Percentiles rank a stretch among this genome's conserved stretches.
Conservation (phyloP, 2,797 vertebrate species). For the Sebastes trivittatus region DNA sequence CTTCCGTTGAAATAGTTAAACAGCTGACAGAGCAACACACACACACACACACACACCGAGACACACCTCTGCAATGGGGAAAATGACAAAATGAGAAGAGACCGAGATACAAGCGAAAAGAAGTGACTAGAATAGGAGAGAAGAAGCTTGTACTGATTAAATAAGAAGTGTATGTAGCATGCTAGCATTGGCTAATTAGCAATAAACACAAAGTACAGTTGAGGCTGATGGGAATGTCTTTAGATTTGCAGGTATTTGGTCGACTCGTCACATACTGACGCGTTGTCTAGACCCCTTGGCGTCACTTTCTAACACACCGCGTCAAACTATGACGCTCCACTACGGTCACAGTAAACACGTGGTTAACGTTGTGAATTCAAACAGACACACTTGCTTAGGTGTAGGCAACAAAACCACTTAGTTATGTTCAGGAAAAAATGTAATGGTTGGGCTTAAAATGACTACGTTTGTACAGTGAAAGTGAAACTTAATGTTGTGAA, state of each 20-base stretch:
- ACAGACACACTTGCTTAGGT: too few relatives aligned
- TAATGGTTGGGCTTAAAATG: accelerated
- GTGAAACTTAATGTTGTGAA: too few relatives aligned
- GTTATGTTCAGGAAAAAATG: too few relatives aligned
- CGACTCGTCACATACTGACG: too few relatives aligned
- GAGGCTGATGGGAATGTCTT: not conserved
- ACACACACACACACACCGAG: not conserved
- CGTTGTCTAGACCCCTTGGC: too few relatives aligned
- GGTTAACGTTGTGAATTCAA: too few relatives aligned
- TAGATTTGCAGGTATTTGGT: not conserved
- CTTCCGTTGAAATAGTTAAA: slow-evolving; percentile 71
- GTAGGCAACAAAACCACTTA: too few relatives aligned
- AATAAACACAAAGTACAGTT: not conserved
- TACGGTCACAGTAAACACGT: too few relatives aligned
- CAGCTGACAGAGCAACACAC: slow-evolving; percentile 69
- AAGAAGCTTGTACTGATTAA: not conserved
- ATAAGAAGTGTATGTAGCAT: not conserved
- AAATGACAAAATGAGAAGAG: slow-evolving; percentile 7
- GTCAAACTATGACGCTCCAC: not conserved
- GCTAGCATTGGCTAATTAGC: not conserved
- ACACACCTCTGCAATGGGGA: not conserved
- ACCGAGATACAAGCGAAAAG: not conserved
- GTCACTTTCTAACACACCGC: too few relatives aligned
- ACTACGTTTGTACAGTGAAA: too few relatives aligned
- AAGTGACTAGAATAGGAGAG: not conserved